These are phyloP conservation scores for Dusona sp. DNA, from an alignment of 2,888 invertebrate species.

Conservation along the genomic window DNA sequence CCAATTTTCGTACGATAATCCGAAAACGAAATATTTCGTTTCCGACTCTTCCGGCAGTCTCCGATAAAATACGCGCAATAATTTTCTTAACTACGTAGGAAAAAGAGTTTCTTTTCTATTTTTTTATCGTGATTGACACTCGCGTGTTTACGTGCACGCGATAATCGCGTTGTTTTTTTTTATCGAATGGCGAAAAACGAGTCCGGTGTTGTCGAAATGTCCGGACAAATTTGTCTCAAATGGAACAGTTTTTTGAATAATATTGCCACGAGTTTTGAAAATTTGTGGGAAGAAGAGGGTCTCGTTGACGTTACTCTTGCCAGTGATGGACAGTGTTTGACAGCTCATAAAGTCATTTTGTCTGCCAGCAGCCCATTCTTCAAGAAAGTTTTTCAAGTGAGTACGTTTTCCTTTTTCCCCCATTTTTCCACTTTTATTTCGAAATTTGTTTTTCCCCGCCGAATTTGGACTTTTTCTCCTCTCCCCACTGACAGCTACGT, in stretches of 20 bases:
- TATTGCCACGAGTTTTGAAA: slow-evolving; percentile 88
- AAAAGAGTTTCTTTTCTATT: not conserved
- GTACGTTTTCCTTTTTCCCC: slow-evolving; percentile 49
- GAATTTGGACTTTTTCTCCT: not conserved
- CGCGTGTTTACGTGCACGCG: slow-evolving; percentile 12
- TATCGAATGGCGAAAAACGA: slow-evolving; percentile 11
- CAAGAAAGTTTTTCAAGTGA: slow-evolving; percentile 88
- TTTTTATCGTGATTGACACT: not conserved
- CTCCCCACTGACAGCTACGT: not conserved
- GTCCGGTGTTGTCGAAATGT: slow-evolving; percentile 73
- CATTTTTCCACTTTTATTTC: not conserved
- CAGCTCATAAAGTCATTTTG: slow-evolving; percentile 89
- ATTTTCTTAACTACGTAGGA: slow-evolving; percentile 2
- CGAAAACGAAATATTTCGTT: not conserved
- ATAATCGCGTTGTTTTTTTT: not conserved
- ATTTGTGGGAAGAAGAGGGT: slow-evolving; percentile 88
- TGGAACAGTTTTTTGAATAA: slow-evolving; percentile 90
- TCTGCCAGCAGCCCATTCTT: slow-evolving; percentile 90
- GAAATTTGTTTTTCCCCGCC: not conserved
- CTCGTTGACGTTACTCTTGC: slow-evolving; percentile 89
- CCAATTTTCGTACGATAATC: not conserved
- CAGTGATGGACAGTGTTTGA: slow-evolving; percentile 88
- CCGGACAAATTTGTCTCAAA: slow-evolving; percentile 89
- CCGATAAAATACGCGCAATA: not conserved
- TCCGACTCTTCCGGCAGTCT: not conserved